phyloP scores from a whole-genome alignment of 2,113 vertebrate genomes.

The Aphyosemion australe region DNA sequence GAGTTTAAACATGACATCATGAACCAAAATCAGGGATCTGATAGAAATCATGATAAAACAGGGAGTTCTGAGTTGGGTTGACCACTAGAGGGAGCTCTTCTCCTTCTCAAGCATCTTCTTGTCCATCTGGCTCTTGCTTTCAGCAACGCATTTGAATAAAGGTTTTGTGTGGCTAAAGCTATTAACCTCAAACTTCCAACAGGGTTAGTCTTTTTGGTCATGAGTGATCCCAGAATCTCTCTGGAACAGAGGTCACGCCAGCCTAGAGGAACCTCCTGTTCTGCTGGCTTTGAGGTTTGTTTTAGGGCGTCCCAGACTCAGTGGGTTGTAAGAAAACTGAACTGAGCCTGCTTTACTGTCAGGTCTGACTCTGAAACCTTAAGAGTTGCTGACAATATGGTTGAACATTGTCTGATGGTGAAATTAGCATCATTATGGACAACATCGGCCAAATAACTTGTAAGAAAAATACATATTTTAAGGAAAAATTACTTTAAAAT shows the following conservation, averaged over 20 bases:
- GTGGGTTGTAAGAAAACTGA: neutral
- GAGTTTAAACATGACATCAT: constrained; percentile 23
- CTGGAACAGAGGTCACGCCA: constrained; percentile 10
- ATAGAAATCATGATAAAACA: neutral
- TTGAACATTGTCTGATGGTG: constrained; percentile 12
- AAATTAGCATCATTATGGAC: constrained; percentile 7
- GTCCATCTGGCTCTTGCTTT: neutral
- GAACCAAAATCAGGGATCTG: constrained; percentile 12
- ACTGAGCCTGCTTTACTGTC: neutral
- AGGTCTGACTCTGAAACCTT: neutral
- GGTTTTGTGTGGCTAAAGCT: constrained; percentile 17
- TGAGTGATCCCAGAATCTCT: constrained; percentile 17
- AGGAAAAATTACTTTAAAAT: too few species aligned
- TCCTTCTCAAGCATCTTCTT: constrained; percentile 43
- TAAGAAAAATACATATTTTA: too few species aligned
- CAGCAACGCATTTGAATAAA: constrained; percentile 13
- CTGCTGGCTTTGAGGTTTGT: constrained; percentile 13
- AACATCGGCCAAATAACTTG: neutral
- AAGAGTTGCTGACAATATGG: constrained; percentile 9
- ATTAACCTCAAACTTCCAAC: constrained; percentile 9
- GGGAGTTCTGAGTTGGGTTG: neutral
- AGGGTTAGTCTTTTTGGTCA: neutral
- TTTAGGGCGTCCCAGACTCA: constrained; percentile 1
- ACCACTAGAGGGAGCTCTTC: constrained; percentile 69
- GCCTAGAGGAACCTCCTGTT: constrained; percentile 6